Conservation (phyloP, 1,140 invertebrate genomes). For the Drosophila erecta region DNA sequence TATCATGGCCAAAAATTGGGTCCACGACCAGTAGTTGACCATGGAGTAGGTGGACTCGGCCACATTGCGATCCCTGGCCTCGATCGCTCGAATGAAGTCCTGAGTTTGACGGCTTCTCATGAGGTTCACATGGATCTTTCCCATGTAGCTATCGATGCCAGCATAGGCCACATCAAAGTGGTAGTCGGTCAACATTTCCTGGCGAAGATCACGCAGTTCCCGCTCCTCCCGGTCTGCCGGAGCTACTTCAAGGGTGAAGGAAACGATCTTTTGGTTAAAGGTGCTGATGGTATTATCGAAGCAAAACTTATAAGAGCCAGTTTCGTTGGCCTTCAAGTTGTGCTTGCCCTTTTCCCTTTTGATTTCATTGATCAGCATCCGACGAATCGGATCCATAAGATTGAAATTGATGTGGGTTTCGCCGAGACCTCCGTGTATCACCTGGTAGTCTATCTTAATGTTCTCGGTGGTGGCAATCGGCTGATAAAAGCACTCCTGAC, state of each 20-base stretch:
- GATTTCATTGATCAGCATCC: slow-evolving; percentile 87
- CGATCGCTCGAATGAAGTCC: slow-evolving; percentile 89
- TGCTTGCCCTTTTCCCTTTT: slow-evolving; percentile 88
- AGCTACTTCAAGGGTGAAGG: slow-evolving; percentile 89
- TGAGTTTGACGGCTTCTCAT: slow-evolving; percentile 88
- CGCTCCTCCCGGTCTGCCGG: slow-evolving; percentile 75
- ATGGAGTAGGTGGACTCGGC: slow-evolving; percentile 90
- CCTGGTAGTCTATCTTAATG: slow-evolving; percentile 90
- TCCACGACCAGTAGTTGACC: slow-evolving; percentile 89
- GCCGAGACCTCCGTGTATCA: slow-evolving; percentile 90
- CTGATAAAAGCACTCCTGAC: slow-evolving; percentile 89
- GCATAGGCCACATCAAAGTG: slow-evolving; percentile 87
- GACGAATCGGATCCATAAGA: slow-evolving; percentile 87
- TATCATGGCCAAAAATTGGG: slow-evolving; percentile 90
- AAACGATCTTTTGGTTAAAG: slow-evolving; percentile 91
- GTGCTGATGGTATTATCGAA: slow-evolving; percentile 93
- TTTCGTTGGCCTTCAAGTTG: slow-evolving; percentile 85
- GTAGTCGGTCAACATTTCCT: slow-evolving; percentile 86
- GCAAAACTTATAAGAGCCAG: slow-evolving; percentile 91
- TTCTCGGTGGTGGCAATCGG: slow-evolving; percentile 86
- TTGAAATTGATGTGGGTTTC: slow-evolving; percentile 91
- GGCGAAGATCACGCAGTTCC: slow-evolving; percentile 58
- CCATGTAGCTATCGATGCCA: slow-evolving; percentile 86
- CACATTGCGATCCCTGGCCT: slow-evolving; percentile 91
- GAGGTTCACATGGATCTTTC: slow-evolving; percentile 86